Evolutionary conservation across 2,797 vertebrate species (phyloP), one percentile per base, ranked within the genome.

Genomic region (Rhinogobio ventralis): DNA sequence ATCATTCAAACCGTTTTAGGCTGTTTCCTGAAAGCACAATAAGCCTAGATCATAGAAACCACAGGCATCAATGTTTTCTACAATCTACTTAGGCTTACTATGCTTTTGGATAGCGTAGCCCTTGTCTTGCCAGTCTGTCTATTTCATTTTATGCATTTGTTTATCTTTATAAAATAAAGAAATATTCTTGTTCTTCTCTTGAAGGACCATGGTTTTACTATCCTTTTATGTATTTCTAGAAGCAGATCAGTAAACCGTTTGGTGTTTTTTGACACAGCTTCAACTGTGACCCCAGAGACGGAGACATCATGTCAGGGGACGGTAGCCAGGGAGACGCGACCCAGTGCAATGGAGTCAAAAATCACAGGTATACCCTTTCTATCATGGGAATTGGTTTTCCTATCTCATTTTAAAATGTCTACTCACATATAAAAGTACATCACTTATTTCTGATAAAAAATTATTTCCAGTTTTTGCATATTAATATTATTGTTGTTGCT

Each of bases 291-390:
- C 92, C 94, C 72, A 87, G 92, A 60, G 92, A 90, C 85, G 90
- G 90, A 81, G 85, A 88, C 88, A 93, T 93, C 86, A 94, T 97
- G 97, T 95, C 97, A 45, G 96, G 96, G 94, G 96, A 96, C 82
- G 95, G 96, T 91, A 96, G 96, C 87, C 95, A 96, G 92, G 96
- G 95, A 88, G 94, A 93, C 88, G 94, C 95, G 71, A 90, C 91
- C 60, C 95, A 96, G 89, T 92, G 96, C 92, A 99, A 98, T 3
- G 97, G 97, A 90, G 96, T 98, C 92, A 96, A 97, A 93, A 97
- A 95, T 64, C 96, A 97, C 96, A 98, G 98, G 98, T 99, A 96
- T 14, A 25, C 28, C 3, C 64, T 46, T 30, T 19, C 39, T 13
- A 7, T 78, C 25, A 46, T 14, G 76, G 9, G 76, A 30, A 13